phyloP scores from a whole-genome alignment of 2,797 vertebrate species.

The Propithecus deckenii region DNA sequence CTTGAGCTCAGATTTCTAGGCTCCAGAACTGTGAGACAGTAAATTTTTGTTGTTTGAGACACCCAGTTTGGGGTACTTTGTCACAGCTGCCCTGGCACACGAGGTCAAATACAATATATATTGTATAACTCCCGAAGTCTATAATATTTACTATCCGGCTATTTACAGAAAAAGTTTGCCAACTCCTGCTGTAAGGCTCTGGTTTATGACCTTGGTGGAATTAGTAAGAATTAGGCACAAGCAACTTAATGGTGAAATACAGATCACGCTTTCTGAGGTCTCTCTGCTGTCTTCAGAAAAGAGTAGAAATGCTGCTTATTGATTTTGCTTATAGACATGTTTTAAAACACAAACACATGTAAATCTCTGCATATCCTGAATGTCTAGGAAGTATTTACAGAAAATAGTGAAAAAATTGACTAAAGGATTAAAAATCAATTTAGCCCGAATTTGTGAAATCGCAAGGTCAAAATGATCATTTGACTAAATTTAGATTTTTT shows the following conservation, averaged over 20 bases:
- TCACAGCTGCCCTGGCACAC: background rate
- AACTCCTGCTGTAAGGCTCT: background rate
- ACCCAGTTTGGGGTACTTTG: background rate
- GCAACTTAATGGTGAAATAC: background rate
- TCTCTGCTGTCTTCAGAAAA: background rate
- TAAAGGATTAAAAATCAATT: constrained; percentile 23
- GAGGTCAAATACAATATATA: background rate
- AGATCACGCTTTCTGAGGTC: background rate
- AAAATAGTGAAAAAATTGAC: background rate
- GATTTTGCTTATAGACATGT: background rate
- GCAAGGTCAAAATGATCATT: background rate
- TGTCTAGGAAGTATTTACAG: background rate
- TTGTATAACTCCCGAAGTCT: background rate
- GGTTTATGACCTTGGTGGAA: background rate
- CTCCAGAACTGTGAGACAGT: background rate
- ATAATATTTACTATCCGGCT: background rate
- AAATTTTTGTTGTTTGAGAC: background rate
- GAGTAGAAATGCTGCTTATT: background rate
- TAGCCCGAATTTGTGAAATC: constrained; percentile 10
- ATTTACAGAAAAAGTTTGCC: background rate
- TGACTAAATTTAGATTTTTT: constrained; percentile 42
- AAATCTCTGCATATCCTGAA: background rate
- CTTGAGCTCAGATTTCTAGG: background rate
- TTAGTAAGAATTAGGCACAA: background rate
- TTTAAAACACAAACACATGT: background rate